Evolutionary conservation across 2,797 vertebrate genomes (phyloP).

Genomic region (Holocentrus rufus): DNA sequence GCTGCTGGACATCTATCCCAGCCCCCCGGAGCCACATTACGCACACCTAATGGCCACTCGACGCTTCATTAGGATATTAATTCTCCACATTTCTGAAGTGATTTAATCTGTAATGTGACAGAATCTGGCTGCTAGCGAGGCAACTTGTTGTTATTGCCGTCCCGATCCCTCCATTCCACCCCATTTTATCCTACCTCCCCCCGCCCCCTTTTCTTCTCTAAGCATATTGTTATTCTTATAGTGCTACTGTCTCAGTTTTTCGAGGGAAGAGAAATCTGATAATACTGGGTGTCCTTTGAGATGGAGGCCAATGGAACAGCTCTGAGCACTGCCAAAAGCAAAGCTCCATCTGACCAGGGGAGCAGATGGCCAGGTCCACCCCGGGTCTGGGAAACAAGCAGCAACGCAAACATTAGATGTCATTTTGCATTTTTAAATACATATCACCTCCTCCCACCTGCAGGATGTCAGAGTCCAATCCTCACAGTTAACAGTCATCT

Average conservation of each 20-base stretch:
- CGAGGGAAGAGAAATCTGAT: constrained; percentile 88
- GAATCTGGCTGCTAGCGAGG: constrained; percentile 89
- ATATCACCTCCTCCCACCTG: constrained; percentile 77
- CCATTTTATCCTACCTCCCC: constrained; percentile 44
- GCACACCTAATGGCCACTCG: constrained; percentile 94
- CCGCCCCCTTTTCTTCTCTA: constrained; percentile 54
- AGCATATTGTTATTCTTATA: constrained; percentile 82
- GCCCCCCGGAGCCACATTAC: constrained; percentile 97
- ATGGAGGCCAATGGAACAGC: constrained; percentile 87
- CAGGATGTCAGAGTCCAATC: constrained; percentile 73
- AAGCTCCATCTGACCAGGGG: constrained; percentile 84
- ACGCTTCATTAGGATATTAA: constrained; percentile 99
- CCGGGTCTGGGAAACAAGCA: constrained; percentile 77
- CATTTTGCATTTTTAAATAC: constrained; percentile 85
- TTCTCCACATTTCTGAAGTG: constrained; percentile 94
- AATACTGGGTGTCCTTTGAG: constrained; percentile 89
- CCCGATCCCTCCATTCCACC: constrained; percentile 45
- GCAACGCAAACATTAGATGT: constrained; percentile 81
- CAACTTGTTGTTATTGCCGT: constrained; percentile 91
- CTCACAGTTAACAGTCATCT: constrained; percentile 67
- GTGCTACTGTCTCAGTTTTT: constrained; percentile 71
- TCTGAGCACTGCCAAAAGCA: constrained; percentile 87
- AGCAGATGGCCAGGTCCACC: constrained; percentile 84
- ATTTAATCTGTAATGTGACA: constrained; percentile 97
- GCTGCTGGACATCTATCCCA: constrained; percentile 93